Base-by-base conservation (phyloP, 2,888 invertebrate genomes). In the Tiphia femorata region DNA sequence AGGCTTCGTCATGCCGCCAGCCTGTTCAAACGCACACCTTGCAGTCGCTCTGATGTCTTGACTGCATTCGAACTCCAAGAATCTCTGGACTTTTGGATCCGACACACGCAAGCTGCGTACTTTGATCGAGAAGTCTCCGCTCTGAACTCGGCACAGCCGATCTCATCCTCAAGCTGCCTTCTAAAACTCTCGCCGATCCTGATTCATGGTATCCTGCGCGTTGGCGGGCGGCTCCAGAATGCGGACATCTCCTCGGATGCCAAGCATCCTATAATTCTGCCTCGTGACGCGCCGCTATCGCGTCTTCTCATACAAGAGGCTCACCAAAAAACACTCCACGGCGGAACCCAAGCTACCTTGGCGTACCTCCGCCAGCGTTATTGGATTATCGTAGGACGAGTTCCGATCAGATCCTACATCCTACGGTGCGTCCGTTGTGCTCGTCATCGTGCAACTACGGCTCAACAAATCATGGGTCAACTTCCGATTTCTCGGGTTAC, bases 241-340 rank as follows among this genome's bases (percentile, higher is more conserved):
- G 2, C 42, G 0, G 19, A 8, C 0, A 1, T 42, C 1, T 0
- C 3, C 1, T n/a, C 2, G 0, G 27, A 42, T 8, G 14, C 12
- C 1, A 1, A 2, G 2, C 42, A 42, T 2, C 27, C 42, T 0
- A 8, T 42, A 0, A 23, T 27, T 3, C 10, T 43, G 1, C 43
- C 43, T 0, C 7, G 1, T 2, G 0, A 7, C 0, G 10, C 12
- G 2, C 27, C 7, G 0, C 2, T 25, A 2, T 23, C 42, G 0
- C 0, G 7, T 3, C 43, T 43, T 3, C 8, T 29, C 43, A 19
- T 29, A 10, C n/a, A 10, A 0, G 16, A 23, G 0, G 10, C 4
- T 1, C 43, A 29, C 12, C 10, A n/a, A 0, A 4, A 17, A 0
- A 16, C 17, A 1, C 1, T 43, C 10, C 43, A 43, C 8, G 43